Evolutionary conservation across 2,888 invertebrate species (phyloP).

Genomic region (Lucinisca nassula): DNA sequence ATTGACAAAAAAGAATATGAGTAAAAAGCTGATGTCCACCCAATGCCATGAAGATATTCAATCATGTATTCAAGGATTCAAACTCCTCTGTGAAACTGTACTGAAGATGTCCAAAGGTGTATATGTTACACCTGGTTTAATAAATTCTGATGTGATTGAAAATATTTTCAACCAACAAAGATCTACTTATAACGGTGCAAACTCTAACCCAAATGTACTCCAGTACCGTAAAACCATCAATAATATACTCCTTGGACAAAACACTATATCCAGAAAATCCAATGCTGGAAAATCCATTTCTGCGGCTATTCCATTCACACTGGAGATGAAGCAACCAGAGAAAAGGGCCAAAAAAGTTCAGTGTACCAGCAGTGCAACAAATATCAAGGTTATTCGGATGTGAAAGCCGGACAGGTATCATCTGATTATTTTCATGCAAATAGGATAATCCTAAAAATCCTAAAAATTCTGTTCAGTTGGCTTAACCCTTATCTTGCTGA

Average conservation of each 20-base stretch:
- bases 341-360: slow-evolving; percentile 6
- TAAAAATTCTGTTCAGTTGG: neutral
- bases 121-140: slow-evolving; percentile 45
- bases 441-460: no score
- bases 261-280: slow-evolving; percentile 53
- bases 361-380: neutral
- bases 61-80: slow-evolving; percentile 56
- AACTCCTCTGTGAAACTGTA: slow-evolving; percentile 37
- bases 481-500: neutral
- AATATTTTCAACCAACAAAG: slow-evolving; percentile 65
- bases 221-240: slow-evolving; percentile 50
- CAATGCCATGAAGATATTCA: slow-evolving; percentile 63
- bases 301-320: neutral
- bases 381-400: slow-evolving; percentile 43
- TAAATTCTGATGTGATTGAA: slow-evolving; percentile 69
- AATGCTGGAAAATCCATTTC: slow-evolving; percentile 57
- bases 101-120: neutral
- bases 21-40: slow-evolving; percentile 38
- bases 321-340: neutral
- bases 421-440: neutral
- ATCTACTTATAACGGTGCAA: slow-evolving; percentile 63
- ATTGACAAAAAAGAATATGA: neutral
- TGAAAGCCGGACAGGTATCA: slow-evolving; percentile 11
- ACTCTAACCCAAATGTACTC: slow-evolving; percentile 60
- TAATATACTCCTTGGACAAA: slow-evolving; percentile 57